Percentiles rank a stretch among this genome's conserved stretches.
phyloP scores from a whole-genome alignment of 2,113 vertebrate genomes.

The Gymnocephalus cernua region DNA sequence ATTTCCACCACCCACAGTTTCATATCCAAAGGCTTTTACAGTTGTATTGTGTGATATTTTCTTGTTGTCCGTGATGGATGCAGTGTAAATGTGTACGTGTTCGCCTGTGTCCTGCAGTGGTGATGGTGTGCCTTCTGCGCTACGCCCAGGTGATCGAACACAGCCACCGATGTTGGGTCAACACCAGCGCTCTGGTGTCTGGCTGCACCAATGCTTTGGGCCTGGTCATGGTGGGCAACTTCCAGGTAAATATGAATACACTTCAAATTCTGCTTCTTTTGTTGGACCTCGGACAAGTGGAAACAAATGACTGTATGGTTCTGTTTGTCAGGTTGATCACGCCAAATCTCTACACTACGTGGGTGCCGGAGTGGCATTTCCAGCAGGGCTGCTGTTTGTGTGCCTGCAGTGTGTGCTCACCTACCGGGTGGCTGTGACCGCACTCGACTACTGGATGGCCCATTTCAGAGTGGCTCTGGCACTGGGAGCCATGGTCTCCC shows the following conservation, averaged over 20 bases:
- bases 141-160: constrained; percentile 93
- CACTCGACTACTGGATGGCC: constrained; percentile 92
- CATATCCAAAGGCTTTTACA: background rate
- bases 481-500: constrained; percentile 86
- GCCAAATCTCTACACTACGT: constrained; percentile 93
- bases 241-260: constrained; percentile 84
- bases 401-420: constrained; percentile 92
- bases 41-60: background rate
- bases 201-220: constrained; percentile 91
- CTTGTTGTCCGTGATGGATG: too few species aligned
- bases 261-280: background rate
- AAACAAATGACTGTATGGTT: background rate
- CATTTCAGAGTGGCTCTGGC: constrained; percentile 89
- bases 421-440: constrained; percentile 87
- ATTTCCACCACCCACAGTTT: background rate
- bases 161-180: constrained; percentile 90
- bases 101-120: constrained; percentile 82
- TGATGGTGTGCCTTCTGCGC: constrained; percentile 91
- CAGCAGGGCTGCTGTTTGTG: constrained; percentile 90
- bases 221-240: constrained; percentile 93
- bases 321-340: constrained; percentile 88
- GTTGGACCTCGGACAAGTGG: background rate
- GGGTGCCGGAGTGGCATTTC: constrained; percentile 90
- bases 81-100: background rate
- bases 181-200: constrained; percentile 89